A percentile compares a stretch with the other conserved stretches of the same genome.
These are phyloP conservation scores for Apocheima hispidaria DNA, from an alignment of 2,888 invertebrate genomes.

Conservation along the genomic window DNA sequence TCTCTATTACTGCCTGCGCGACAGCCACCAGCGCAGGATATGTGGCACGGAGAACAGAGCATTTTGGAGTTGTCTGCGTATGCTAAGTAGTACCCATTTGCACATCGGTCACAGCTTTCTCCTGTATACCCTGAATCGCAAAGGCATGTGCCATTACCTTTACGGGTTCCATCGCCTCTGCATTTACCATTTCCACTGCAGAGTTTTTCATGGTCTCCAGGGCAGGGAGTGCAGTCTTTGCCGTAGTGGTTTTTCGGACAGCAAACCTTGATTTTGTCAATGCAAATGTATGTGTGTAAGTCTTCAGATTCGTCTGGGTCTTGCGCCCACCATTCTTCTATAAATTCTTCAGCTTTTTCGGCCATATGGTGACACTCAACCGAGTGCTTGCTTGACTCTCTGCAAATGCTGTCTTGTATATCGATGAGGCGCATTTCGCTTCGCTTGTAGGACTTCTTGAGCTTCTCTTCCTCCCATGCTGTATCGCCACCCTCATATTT, in stretches of 20 bases:
- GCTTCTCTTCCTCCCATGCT: constrained; percentile 96
- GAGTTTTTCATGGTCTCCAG: constrained; percentile 89
- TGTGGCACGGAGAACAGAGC: constrained; percentile 92
- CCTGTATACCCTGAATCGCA: constrained; percentile 95
- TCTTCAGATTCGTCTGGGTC: constrained; percentile 75
- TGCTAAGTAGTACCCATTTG: constrained; percentile 89
- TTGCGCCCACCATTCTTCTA: constrained; percentile 96
- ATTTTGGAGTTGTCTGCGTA: constrained; percentile 91
- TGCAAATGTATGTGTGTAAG: constrained; percentile 90
- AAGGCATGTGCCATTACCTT: constrained; percentile 96
- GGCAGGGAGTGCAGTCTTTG: constrained; percentile 92
- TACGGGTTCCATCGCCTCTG: constrained; percentile 94
- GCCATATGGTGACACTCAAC: constrained; percentile 94
- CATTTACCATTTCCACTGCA: constrained; percentile 94
- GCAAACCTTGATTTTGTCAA: constrained; percentile 91
- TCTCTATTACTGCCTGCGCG: constrained; percentile 90
- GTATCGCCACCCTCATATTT: constrained; percentile 97
- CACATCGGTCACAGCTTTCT: constrained; percentile 92
- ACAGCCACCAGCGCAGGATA: constrained; percentile 92
- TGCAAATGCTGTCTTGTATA: constrained; percentile 95
- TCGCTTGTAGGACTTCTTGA: constrained; percentile 92
- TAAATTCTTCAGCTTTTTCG: constrained; percentile 91
- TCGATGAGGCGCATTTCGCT: constrained; percentile 97
- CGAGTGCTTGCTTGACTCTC: constrained; percentile 89
- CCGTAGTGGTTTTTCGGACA: constrained; percentile 95